Base-by-base conservation (phyloP, 2,797 vertebrate genomes). In the Manis crassicaudata region DNA sequence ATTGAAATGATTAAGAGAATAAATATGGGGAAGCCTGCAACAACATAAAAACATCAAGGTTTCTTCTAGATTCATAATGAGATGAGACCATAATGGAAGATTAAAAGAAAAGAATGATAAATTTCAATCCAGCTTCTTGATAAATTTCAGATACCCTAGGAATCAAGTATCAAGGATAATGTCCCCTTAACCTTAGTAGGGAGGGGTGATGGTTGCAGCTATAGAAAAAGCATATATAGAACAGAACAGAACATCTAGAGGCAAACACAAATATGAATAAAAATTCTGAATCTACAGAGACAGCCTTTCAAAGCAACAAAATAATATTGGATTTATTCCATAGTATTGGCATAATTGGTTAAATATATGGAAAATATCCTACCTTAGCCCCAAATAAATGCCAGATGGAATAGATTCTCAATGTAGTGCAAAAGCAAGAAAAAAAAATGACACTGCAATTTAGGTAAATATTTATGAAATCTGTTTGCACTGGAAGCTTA, bases 391-490 rank as follows among this genome's bases (percentile, higher is more conserved):
- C 21, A 88, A 94, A 85, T 43, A 91, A 92, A 95, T 90, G 72
- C 27, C 58, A 94, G 67, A 29, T 68, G 62, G 56, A 87, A 87
- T 89, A 95, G 73, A 75, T 11, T 92, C 23, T 89, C 52, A 77
- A 76, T 25, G 2, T 37, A 52, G 13, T 23, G 82, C n/a, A 94
- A 93, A 91, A 80, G 4, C 7, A 81, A 93, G 85, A 65, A 82
- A 60, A 76, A 92, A 65, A 46, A 82, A 72, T 40, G 62, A 54
- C 35, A 79, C 25, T 11, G 35, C 6, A 32, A 77, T 88, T 85
- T 86, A 86, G 54, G 82, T 67, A 94, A 94, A 92, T 95, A 52
- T 73, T 92, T 91, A 83, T 27, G 23, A 88, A 93, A 62, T 58
- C 25, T 76, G 16, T 75, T 90, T 93, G 6, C 25, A 60, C 1